Conservation (phyloP, 2,888 invertebrate genomes). For the Dryococelus australis region DNA sequence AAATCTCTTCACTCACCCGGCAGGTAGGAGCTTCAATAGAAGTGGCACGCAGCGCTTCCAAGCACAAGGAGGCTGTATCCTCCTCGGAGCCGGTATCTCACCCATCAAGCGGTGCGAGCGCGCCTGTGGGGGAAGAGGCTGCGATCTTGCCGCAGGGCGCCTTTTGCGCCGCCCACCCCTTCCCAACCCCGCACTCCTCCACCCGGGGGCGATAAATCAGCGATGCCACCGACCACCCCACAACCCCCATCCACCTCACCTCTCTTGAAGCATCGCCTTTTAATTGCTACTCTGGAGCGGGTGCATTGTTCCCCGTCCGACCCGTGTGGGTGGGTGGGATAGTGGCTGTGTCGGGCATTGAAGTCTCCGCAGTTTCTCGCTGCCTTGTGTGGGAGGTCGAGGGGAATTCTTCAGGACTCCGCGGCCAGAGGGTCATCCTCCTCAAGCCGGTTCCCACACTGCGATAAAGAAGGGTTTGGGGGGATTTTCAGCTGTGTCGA, state of each 20-base stretch:
- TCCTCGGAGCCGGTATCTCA: neutral
- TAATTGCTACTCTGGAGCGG: slow-evolving; percentile 10
- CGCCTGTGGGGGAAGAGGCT: neutral
- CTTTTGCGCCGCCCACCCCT: neutral
- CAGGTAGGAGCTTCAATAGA: neutral
- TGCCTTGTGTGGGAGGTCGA: too few species aligned
- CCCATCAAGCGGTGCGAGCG: neutral
- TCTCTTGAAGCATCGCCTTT: neutral
- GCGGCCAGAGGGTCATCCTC: neutral
- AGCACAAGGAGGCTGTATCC: neutral
- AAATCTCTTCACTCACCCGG: too few species aligned
- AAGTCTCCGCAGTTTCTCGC: neutral
- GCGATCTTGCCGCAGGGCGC: slow-evolving; percentile 8
- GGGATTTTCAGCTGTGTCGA: too few species aligned
- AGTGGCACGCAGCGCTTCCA: neutral
- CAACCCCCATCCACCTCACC: neutral
- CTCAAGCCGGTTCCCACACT: neutral
- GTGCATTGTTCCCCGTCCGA: neutral
- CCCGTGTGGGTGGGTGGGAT: neutral
- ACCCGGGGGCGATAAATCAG: neutral
- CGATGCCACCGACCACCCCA: neutral
- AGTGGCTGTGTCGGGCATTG: neutral
- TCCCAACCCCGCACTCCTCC: neutral
- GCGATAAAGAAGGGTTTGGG: too few species aligned
- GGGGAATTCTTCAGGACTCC: neutral